Evolutionary conservation across 2,888 invertebrate species (phyloP).

Genomic region (Caenorhabditis panamensis): DNA sequence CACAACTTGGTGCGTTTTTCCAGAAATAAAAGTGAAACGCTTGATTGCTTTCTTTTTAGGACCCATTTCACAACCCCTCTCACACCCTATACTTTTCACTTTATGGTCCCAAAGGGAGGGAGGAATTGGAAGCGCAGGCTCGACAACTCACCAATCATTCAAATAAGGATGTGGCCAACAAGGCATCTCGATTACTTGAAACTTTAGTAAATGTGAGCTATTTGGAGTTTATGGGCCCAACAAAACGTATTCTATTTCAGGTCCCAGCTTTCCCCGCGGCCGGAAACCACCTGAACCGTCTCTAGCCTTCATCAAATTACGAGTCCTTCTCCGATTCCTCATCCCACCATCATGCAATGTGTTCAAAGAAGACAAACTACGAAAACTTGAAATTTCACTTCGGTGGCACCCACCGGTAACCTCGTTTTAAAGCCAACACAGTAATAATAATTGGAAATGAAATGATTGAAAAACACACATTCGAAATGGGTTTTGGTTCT

Average conservation of each 20-base stretch:
- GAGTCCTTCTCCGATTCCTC: slow-evolving; percentile 3
- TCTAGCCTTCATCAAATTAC: slow-evolving; percentile 31
- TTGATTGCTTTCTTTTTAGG: slow-evolving; percentile 56
- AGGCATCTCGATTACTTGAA: slow-evolving; percentile 69
- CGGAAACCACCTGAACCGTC: slow-evolving; percentile 62
- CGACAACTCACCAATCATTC: slow-evolving; percentile 59
- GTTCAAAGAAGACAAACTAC: slow-evolving; percentile 10
- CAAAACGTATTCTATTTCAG: too few relatives aligned
- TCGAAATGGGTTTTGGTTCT: slow-evolving; percentile 17
- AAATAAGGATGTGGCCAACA: slow-evolving; percentile 72
- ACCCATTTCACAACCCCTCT: slow-evolving; percentile 77
- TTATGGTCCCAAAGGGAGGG: slow-evolving; percentile 70
- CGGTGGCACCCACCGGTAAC: slow-evolving; percentile 52
- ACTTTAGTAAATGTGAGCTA: slow-evolving; percentile 64
- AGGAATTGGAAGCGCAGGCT: slow-evolving; percentile 64
- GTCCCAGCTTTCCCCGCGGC: slow-evolving; percentile 67
- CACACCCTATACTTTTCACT: slow-evolving; percentile 75
- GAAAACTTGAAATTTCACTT: slow-evolving; percentile 40
- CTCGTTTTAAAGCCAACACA: slow-evolving; percentile 20
- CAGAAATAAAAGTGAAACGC: not conserved
- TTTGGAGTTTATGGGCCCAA: too few relatives aligned
- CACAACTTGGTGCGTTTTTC: slow-evolving; percentile 62
- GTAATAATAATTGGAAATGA: not conserved
- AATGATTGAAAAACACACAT: slow-evolving; percentile 12
- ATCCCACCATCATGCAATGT: not conserved